Base-by-base conservation (phyloP, 2,888 invertebrate species). In the Mythimna pallens region DNA sequence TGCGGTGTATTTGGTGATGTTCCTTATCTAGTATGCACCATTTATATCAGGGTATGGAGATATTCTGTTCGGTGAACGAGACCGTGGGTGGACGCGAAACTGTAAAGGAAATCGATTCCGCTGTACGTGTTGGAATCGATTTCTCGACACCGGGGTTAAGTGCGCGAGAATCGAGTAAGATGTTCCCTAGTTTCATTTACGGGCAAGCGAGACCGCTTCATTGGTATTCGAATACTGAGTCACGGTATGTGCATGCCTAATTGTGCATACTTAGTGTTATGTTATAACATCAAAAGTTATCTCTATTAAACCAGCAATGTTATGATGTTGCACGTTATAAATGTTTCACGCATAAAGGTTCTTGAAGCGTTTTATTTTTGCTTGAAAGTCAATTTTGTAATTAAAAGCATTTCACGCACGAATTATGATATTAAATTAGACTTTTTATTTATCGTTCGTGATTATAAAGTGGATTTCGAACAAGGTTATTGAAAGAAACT, bases 101-200 rank as follows among this genome's bases (percentile, higher is more conserved):
- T 91, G 89, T 92, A 91, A 92, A 92, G 91, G 91, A 93, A 93
- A 93, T 93, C 92, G 93, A 93, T 93, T 93, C 82, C 86, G 86
- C 89, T 87, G 89, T 90, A 90, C 90, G 90, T 91, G 90, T 88
- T 91, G 86, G 90, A 90, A 90, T 91, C 90, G 92, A 92, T 92
- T 93, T 87, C 91, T 90, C 92, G 92, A 92, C 92, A 91, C 91
- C 81, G 89, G 82, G 94, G 94, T 95, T 93, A 94, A 93, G 89
- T 92, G 89, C 88, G 88, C 88, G 89, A 89, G 89, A 89, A 92
- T 91, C 90, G 91, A 95, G 92, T 93, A 91, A 94, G 93, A 92
- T 92, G 92, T 93, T 92, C 89, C 87, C 84, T 77, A 82, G 82
- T 83, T 83, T 84, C 78, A 77, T 86, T 80, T 83, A 83, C 78